Evolutionary conservation across 2,113 vertebrate genomes (phyloP).

Genomic region (Sminthopsis crassicaudata): DNA sequence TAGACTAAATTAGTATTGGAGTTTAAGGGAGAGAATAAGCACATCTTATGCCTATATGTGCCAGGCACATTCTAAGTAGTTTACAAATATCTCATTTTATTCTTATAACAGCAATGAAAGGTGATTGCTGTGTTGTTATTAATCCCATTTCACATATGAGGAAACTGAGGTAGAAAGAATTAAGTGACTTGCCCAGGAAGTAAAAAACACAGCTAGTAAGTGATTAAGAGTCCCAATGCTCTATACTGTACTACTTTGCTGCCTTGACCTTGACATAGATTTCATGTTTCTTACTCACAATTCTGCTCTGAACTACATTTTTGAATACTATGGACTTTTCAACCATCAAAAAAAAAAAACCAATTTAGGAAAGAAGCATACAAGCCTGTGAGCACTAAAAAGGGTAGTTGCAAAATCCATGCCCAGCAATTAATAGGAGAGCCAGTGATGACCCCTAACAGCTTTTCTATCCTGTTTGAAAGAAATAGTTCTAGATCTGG

Average conservation of each 20-base stretch:
- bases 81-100: not conserved
- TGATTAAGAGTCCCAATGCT: not conserved
- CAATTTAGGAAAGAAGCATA: not conserved
- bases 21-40: conserved; percentile 24
- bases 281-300: not conserved
- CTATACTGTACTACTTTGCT: not conserved
- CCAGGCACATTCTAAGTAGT: not conserved
- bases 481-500: not conserved
- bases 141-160: not conserved
- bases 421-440: not conserved
- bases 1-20: conserved; percentile 32
- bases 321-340: not conserved
- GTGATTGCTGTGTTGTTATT: not conserved
- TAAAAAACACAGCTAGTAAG: not conserved
- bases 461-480: not conserved
- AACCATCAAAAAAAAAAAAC: not conserved
- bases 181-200: not conserved
- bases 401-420: not conserved
- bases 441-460: not conserved
- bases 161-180: not conserved
- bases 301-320: not conserved
- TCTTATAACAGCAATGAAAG: not conserved
- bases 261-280: not conserved
- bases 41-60: not conserved
- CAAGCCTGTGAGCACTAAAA: not conserved